Percentiles rank a stretch among this genome's conserved stretches.
phyloP scores from a whole-genome alignment of 1,140 invertebrate genomes.

The Drosophila gunungcola region DNA sequence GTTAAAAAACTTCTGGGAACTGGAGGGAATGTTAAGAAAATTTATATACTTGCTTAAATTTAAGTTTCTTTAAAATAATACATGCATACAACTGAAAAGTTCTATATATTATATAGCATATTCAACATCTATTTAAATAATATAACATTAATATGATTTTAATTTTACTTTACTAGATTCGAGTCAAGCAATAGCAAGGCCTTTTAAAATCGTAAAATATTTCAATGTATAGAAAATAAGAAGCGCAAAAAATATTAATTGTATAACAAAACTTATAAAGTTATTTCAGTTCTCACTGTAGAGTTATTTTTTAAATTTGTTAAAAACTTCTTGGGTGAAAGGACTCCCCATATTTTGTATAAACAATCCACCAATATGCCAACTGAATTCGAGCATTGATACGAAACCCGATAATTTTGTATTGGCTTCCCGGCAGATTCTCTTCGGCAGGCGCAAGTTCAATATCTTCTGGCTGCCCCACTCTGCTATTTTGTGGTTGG shows the following conservation, averaged over 20 bases:
- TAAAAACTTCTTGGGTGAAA: background rate
- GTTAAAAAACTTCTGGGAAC: background rate
- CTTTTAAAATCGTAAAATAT: too few relatives aligned
- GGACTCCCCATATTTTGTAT: background rate
- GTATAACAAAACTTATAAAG: background rate
- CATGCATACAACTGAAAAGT: background rate
- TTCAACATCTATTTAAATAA: too few relatives aligned
- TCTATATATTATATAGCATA: too few relatives aligned
- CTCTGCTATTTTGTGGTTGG: slow-evolving; percentile 26
- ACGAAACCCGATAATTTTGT: slow-evolving; percentile 2
- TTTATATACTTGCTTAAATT: too few relatives aligned
- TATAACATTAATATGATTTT: too few relatives aligned
- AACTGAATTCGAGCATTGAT: slow-evolving; percentile 4
- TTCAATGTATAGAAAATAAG: too few relatives aligned
- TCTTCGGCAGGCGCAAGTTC: slow-evolving; percentile 8
- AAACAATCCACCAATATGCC: slow-evolving; percentile 7
- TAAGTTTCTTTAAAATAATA: too few relatives aligned
- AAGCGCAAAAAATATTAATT: too few relatives aligned
- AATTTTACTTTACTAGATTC: too few relatives aligned
- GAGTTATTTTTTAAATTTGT: too few relatives aligned
- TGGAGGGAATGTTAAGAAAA: background rate
- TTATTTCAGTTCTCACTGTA: background rate
- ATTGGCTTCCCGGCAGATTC: slow-evolving; percentile 13
- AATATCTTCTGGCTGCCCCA: slow-evolving; percentile 22
- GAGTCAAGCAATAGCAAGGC: too few relatives aligned